Base-by-base conservation (phyloP, 2,797 vertebrate genomes). In the Pangasius mekongensis region DNA sequence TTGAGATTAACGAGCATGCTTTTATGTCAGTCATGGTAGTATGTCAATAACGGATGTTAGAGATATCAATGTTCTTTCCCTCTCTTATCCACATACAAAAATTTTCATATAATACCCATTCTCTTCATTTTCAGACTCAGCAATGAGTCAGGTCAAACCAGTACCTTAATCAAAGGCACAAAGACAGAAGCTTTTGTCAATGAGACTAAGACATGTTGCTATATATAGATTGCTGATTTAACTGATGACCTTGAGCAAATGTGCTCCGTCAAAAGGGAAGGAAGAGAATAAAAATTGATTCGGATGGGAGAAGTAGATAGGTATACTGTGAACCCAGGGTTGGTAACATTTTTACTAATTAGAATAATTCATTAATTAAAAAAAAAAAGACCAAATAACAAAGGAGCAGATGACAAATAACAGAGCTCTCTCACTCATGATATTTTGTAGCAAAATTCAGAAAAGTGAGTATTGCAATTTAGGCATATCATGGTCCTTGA, bases 201-300 rank as follows among this genome's bases (percentile, higher is more conserved):
- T 77, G 67, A 80, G 62, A 89, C 52, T 58, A 85, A 87, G 47
- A 62, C 64, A 77, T 74, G 58, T 30, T 88, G 49, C 84, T 91
- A 90, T 90, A 86, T 86, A 88, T 89, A 90, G 88, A 47, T 3
- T 5, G 36, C n/a, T 81, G 69, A 39, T 88, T 80, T 84, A 82
- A 39, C 69, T 24, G 33, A 33, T 91, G 89, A 91, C 91, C 88
- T 88, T 89, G 84, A 89, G 83, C 86, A 89, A 84, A 80, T 87
- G 87, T 64, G 66, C 39, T 87, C 24, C 13, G 58, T 83, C 67
- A 66, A 71, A 73, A 81, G 66, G 47, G 88, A 54, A 47, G 24
- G 14, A 74, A 60, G 49, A 52, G 14, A 76, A 39, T 60, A 76
- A 27, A 77, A 67, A 43, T 49, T 80, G 11, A 67, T 66, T 78